Conservation (phyloP, 2,113 vertebrate genomes). For the Hiodon tergisus region DNA sequence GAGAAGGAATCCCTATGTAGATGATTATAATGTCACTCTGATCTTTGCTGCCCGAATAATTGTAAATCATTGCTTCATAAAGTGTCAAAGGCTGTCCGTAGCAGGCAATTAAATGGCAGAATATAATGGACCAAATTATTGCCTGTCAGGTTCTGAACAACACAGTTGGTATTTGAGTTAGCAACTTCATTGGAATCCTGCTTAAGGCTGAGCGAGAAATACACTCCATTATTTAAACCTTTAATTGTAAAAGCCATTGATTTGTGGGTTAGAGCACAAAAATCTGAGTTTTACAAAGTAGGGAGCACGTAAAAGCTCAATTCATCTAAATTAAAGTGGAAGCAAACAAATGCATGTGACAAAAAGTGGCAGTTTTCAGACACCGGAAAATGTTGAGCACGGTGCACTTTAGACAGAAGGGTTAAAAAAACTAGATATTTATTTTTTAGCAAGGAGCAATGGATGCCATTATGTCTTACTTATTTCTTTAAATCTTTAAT, state of each 20-base stretch:
- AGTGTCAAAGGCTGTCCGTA: conserved; percentile 92
- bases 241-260: conserved; percentile 85
- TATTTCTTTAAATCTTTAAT: conserved; percentile 28
- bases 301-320: conserved; percentile 82
- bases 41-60: conserved; percentile 93
- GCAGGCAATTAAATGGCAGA: conserved; percentile 95
- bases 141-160: conserved; percentile 96
- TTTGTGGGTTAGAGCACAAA: conserved; percentile 82
- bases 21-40: conserved; percentile 97
- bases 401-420: too few relatives aligned
- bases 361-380: conserved; percentile 87
- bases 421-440: conserved; percentile 72
- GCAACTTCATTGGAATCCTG: conserved; percentile 91
- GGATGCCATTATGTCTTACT: conserved; percentile 50
- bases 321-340: conserved; percentile 88
- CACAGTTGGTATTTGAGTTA: conserved; percentile 96
- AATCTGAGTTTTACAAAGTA: conserved; percentile 84
- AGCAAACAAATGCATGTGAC: conserved; percentile 82
- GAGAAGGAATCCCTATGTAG: conserved; percentile 84
- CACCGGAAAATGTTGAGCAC: conserved; percentile 81
- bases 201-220: conserved; percentile 88
- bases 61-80: conserved; percentile 97
- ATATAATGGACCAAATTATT: conserved; percentile 97
- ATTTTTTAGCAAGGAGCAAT: conserved; percentile 78
- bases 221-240: conserved; percentile 92